Conservation (phyloP, 2,888 invertebrate genomes). For the Eristalis arbustorum region DNA sequence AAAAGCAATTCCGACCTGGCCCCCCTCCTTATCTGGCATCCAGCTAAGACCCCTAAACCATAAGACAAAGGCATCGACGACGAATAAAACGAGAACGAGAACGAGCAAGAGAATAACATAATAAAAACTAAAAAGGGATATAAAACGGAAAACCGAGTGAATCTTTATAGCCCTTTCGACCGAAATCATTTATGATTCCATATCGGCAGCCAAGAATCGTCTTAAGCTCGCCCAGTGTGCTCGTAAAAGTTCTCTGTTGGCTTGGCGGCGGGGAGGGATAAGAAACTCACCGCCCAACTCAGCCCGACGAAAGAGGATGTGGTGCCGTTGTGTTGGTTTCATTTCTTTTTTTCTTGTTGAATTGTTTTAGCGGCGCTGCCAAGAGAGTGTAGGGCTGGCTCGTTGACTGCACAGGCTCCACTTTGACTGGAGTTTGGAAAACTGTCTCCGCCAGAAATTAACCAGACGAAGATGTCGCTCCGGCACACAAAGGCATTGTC, state of each 20-base stretch:
- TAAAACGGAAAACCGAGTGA: slow-evolving; percentile 46
- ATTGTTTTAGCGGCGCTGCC: slow-evolving; percentile 22
- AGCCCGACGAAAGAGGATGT: slow-evolving; percentile 31
- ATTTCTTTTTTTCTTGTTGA: background rate
- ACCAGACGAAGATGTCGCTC: slow-evolving; percentile 37
- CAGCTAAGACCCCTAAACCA: background rate
- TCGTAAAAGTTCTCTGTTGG: slow-evolving; percentile 39
- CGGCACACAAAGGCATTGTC: slow-evolving; percentile 42
- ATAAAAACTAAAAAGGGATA: slow-evolving; percentile 29
- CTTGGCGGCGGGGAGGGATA: background rate
- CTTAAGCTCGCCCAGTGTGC: slow-evolving; percentile 26
- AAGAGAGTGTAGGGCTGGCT: slow-evolving; percentile 20
- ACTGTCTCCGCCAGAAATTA: slow-evolving; percentile 63
- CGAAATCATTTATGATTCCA: slow-evolving; percentile 60
- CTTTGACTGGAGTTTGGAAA: slow-evolving; percentile 53
- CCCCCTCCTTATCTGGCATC: background rate
- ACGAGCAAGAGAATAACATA: slow-evolving; percentile 12
- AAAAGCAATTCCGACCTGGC: slow-evolving; percentile 20
- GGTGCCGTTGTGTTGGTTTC: slow-evolving; percentile 19
- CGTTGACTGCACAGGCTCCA: slow-evolving; percentile 37
- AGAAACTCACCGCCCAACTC: background rate
- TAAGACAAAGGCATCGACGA: background rate
- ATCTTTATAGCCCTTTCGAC: slow-evolving; percentile 58
- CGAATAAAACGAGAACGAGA: background rate
- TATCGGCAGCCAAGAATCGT: slow-evolving; percentile 43